phyloP scores from a whole-genome alignment of 2,113 vertebrate genomes.

The Pteruthius melanotis region DNA sequence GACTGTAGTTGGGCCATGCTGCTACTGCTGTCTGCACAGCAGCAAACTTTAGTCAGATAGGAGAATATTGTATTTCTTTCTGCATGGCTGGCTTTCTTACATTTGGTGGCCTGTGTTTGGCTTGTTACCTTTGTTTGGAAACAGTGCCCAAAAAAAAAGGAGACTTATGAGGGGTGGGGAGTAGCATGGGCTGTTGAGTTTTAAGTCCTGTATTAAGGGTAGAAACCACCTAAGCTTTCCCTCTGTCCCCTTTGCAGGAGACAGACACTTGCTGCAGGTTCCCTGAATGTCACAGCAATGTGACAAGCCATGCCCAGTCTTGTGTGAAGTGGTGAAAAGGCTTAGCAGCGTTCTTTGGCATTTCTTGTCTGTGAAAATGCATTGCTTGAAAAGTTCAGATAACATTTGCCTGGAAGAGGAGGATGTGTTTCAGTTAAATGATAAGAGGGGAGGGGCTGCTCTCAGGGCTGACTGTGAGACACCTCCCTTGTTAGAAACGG shows the following conservation, averaged over 20 bases:
- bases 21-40: neutral
- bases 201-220: neutral
- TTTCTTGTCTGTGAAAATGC: neutral
- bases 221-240: neutral
- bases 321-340: neutral
- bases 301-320: neutral
- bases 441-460: neutral
- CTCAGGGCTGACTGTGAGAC: neutral
- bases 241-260: neutral
- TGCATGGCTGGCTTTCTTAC: neutral
- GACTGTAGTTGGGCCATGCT: neutral
- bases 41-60: neutral
- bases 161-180: fast-evolving
- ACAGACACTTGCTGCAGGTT: neutral
- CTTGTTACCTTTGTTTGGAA: neutral
- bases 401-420: neutral
- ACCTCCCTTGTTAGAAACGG: neutral
- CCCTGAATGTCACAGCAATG: neutral
- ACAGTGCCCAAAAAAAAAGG: neutral
- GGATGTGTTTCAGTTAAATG: neutral
- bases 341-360: neutral
- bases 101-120: neutral
- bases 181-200: neutral
- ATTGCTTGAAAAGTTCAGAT: neutral
- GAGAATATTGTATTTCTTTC: neutral